Evolutionary conservation across 2,888 invertebrate genomes (phyloP).

Genomic region (Xylocampa areola): DNA sequence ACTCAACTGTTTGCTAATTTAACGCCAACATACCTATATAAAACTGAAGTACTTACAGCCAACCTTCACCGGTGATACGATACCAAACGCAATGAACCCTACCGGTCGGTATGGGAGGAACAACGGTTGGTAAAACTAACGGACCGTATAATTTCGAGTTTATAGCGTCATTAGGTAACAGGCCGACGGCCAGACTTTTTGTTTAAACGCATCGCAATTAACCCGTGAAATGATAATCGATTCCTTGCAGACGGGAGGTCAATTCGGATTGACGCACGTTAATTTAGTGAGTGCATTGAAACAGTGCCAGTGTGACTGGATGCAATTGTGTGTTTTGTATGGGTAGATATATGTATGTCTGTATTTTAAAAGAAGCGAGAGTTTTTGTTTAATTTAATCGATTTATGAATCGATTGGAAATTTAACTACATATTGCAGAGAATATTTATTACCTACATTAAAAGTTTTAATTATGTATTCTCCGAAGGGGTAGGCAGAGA

Average conservation of each 20-base stretch:
- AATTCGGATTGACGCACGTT: conserved; percentile 56
- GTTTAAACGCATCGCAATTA: conserved; percentile 81
- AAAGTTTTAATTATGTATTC: no score
- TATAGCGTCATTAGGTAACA: conserved; percentile 84
- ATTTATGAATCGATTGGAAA: no score
- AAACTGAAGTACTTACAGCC: conserved; percentile 13
- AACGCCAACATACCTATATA: no score
- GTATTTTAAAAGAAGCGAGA: no score
- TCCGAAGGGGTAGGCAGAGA: no score
- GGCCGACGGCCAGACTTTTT: conserved; percentile 76
- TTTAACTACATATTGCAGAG: no score
- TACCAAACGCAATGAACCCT: conserved; percentile 65
- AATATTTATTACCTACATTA: no score
- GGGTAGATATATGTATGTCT: neutral
- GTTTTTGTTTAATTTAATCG: no score
- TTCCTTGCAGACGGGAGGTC: conserved; percentile 71
- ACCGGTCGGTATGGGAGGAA: conserved; percentile 59
- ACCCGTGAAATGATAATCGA: conserved; percentile 85
- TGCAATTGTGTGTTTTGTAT: conserved; percentile 14
- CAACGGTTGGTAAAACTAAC: conserved; percentile 76
- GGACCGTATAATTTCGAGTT: conserved; percentile 84
- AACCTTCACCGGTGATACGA: conserved; percentile 34
- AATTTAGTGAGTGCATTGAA: conserved; percentile 50
- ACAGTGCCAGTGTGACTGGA: conserved; percentile 8
- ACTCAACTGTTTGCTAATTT: no score